Percentiles rank a stretch among this genome's conserved stretches.
Evolutionary conservation across 2,113 vertebrate species (phyloP).

Genomic region (Neotoma lepida): DNA sequence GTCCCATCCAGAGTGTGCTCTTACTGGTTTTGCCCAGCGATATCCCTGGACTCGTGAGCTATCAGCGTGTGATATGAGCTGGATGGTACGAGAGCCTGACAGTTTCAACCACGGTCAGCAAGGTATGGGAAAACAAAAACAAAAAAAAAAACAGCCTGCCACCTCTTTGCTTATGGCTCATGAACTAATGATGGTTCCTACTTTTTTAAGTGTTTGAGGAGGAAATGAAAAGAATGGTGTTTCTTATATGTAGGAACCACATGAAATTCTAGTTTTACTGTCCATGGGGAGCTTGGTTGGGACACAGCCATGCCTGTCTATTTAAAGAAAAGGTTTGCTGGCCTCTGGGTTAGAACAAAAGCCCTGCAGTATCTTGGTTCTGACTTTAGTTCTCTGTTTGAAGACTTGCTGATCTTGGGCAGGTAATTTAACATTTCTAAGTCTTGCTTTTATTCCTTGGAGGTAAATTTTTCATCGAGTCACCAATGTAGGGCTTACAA

Average conservation of each 20-base stretch:
- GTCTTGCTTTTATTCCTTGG: slow-evolving; percentile 11
- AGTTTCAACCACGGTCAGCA: neutral
- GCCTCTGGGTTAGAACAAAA: neutral
- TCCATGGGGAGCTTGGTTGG: neutral
- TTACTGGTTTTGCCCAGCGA: neutral
- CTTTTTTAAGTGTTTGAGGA: neutral
- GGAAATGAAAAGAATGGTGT: neutral
- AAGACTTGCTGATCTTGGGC: neutral
- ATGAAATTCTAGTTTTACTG: neutral
- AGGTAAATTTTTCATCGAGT: neutral
- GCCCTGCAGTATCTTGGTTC: neutral
- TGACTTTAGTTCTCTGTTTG: neutral
- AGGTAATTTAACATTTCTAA: neutral
- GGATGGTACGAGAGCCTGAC: neutral
- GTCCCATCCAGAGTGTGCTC: neutral
- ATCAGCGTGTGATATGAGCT: neutral
- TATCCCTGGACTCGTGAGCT: neutral
- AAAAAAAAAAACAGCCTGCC: neutral
- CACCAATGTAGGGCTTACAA: neutral
- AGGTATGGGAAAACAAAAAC: neutral
- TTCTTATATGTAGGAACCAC: neutral
- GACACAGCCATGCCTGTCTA: neutral
- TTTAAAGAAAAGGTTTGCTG: neutral
- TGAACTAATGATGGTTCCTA: neutral
- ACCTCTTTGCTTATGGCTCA: neutral